phyloP scores from a whole-genome alignment of 2,888 invertebrate species.

The Odontocolon sp. region DNA sequence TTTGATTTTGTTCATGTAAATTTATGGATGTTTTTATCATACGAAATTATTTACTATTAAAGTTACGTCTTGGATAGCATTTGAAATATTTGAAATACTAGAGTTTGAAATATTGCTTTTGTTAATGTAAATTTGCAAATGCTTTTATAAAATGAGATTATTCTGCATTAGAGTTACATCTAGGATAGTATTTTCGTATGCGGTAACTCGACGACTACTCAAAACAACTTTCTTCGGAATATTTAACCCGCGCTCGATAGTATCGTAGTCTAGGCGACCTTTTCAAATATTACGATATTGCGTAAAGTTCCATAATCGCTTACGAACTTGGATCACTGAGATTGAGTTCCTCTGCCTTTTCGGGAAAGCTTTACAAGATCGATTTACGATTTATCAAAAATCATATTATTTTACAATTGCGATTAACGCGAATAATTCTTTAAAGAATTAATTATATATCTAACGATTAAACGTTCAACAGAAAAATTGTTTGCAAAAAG shows the following conservation, averaged over 20 bases:
- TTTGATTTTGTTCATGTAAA: too few relatives aligned
- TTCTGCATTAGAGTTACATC: neutral
- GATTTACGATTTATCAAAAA: too few relatives aligned
- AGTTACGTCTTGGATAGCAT: too few relatives aligned
- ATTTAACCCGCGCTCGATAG: constrained; percentile 14
- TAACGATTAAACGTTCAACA: constrained; percentile 2
- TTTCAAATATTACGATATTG: constrained; percentile 49
- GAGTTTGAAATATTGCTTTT: too few relatives aligned
- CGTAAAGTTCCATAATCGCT: constrained; percentile 53
- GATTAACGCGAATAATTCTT: too few relatives aligned
- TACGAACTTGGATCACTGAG: constrained; percentile 16
- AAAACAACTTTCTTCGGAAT: constrained; percentile 22
- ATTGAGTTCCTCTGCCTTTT: constrained; percentile 14
- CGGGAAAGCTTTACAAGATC: constrained; percentile 6
- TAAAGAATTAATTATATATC: neutral
- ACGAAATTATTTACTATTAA: too few relatives aligned
- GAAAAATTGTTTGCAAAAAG: constrained; percentile 1
- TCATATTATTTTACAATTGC: too few relatives aligned
- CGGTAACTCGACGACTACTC: neutral
- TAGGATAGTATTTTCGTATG: neutral
- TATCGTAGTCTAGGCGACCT: constrained; percentile 5
- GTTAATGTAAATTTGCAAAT: too few relatives aligned
- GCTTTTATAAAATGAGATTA: too few relatives aligned
- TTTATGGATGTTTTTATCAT: too few relatives aligned
- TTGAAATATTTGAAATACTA: too few relatives aligned